A percentile compares a stretch with the other conserved stretches of the same genome.
These are phyloP conservation scores for Xiphorhynchus erythropygius DNA, from an alignment of 2,797 vertebrate genomes.

Conservation along the genomic window DNA sequence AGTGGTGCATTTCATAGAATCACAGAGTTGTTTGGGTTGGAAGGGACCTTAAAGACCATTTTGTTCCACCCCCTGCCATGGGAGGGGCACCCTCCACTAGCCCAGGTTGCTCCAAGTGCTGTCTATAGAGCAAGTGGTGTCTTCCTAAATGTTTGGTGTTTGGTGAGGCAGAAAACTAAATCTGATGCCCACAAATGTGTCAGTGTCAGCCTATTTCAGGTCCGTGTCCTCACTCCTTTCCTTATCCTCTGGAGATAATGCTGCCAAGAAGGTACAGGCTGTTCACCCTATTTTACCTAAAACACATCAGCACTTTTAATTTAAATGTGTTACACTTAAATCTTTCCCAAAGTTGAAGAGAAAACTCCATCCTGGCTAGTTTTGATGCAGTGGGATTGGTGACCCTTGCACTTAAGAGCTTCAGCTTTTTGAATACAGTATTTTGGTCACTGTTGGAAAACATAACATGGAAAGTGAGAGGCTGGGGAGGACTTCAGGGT, in stretches of 20 bases:
- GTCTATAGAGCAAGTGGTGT: background rate
- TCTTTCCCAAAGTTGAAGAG: background rate
- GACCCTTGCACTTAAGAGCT: background rate
- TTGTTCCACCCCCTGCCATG: background rate
- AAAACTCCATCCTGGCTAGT: background rate
- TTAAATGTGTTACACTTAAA: background rate
- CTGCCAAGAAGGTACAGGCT: background rate
- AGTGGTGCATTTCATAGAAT: background rate
- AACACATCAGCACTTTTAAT: background rate
- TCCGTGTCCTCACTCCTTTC: background rate
- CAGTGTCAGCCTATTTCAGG: background rate
- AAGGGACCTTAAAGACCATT: background rate
- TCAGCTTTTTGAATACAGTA: background rate
- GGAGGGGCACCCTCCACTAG: background rate
- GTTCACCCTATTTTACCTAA: background rate
- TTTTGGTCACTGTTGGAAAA: background rate
- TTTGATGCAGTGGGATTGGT: background rate
- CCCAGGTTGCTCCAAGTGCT: background rate
- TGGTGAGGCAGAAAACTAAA: background rate
- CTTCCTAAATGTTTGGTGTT: background rate
- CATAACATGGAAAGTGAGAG: background rate
- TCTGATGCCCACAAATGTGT: background rate
- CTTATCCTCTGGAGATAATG: background rate
- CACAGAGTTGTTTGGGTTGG: background rate
- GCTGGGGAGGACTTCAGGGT: background rate